Conservation (phyloP, 2,797 vertebrate genomes). For the Cacajao melanocephalus region DNA sequence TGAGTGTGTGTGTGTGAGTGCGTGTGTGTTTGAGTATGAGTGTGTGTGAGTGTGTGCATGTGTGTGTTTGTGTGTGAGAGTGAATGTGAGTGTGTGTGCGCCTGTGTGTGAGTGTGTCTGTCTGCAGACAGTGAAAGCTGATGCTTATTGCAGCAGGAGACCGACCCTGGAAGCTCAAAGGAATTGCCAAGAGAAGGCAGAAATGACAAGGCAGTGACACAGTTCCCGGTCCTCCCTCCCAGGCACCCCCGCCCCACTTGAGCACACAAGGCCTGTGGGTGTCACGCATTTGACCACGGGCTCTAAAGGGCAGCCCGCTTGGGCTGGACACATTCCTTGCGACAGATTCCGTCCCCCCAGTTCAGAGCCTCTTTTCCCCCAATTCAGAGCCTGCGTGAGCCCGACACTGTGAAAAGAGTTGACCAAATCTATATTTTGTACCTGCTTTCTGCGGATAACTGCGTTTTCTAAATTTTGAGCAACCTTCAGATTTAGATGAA, state of each 20-base stretch:
- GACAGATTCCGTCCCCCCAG: rapidly evolving
- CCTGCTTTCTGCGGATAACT: background rate
- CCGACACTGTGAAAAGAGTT: rapidly evolving
- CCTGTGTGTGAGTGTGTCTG: no score
- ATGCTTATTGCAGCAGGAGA: background rate
- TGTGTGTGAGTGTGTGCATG: no score
- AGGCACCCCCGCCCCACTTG: rapidly evolving
- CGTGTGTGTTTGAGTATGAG: no score
- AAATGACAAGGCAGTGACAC: background rate
- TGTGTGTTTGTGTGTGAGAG: rapidly evolving
- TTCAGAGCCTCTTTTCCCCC: rapidly evolving
- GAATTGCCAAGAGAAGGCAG: background rate
- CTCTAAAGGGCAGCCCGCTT: background rate
- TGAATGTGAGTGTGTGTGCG: no score
- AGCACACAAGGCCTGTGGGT: rapidly evolving
- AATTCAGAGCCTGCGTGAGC: rapidly evolving
- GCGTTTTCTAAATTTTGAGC: constrained; percentile 56
- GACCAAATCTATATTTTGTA: background rate
- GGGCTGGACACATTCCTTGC: rapidly evolving
- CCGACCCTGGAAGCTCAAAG: background rate
- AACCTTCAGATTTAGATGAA: constrained; percentile 36
- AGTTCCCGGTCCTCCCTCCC: background rate
- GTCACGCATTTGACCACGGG: rapidly evolving
- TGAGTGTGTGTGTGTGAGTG: rapidly evolving
- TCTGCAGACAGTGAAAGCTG: background rate